These are phyloP conservation scores for Meghimatium bilineatum DNA, from an alignment of 2,888 invertebrate species.

Conservation along the genomic window DNA sequence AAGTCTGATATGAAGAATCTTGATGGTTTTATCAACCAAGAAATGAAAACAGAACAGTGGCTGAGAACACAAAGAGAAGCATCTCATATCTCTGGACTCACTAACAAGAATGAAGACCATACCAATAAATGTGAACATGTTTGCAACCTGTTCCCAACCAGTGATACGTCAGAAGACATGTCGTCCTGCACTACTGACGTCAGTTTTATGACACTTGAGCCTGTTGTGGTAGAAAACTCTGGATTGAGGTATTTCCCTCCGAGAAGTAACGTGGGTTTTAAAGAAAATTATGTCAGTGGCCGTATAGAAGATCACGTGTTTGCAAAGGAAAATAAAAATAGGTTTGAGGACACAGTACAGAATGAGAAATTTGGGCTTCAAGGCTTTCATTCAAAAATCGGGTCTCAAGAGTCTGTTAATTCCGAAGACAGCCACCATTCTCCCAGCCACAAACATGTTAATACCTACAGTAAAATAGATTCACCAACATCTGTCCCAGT, in stretches of 20 bases:
- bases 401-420: neutral
- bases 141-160: neutral
- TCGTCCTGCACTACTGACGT: neutral
- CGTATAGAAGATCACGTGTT: neutral
- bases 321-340: neutral
- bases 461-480: neutral
- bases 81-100: neutral
- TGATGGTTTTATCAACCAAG: constrained; percentile 35
- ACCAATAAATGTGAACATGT: neutral
- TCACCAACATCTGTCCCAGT: constrained; percentile 22
- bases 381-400: neutral
- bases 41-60: constrained; percentile 10
- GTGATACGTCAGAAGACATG: neutral
- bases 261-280: neutral
- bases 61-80: constrained; percentile 8
- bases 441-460: neutral
- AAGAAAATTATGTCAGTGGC: neutral
- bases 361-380: neutral
- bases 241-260: neutral
- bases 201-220: constrained; percentile 44
- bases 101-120: neutral
- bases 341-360: no score
- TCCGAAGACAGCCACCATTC: neutral
- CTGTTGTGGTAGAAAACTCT: constrained; percentile 8
- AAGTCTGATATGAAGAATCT: neutral